Conservation (phyloP, 2,113 vertebrate genomes). For the Tautogolabrus adspersus region DNA sequence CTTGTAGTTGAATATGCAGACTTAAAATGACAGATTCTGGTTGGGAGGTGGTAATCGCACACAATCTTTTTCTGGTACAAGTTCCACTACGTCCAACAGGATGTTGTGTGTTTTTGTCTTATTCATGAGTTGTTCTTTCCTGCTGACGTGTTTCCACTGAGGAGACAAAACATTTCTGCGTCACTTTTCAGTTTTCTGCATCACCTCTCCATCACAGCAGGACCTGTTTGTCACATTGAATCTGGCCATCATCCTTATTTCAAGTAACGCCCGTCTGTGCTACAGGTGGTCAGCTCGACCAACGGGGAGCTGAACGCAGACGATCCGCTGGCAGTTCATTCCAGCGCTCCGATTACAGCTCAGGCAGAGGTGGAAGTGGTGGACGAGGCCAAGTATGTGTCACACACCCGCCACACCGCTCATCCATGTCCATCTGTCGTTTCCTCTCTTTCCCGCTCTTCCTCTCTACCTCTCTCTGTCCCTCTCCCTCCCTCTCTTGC, state of each 20-base stretch:
- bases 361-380: constrained; percentile 97
- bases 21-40: no score
- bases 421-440: constrained; percentile 49
- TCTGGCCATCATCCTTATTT: neutral
- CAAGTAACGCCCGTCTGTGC: constrained; percentile 65
- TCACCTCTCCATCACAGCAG: constrained; percentile 4
- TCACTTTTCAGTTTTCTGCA: neutral
- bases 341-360: constrained; percentile 93
- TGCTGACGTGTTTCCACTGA: neutral
- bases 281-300: constrained; percentile 97
- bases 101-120: neutral
- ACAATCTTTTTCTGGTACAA: no score
- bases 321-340: constrained; percentile 91
- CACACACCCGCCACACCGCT: constrained; percentile 17
- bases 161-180: neutral
- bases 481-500: constrained; percentile 8
- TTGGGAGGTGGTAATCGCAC: no score
- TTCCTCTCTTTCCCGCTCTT: constrained; percentile 40
- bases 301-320: constrained; percentile 98
- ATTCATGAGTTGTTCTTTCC: constrained; percentile 9
- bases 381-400: constrained; percentile 98
- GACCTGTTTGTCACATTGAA: neutral
- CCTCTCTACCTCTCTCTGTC: constrained; percentile 24
- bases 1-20: no score
- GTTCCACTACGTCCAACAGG: no score